These are phyloP conservation scores for Lottia scabra DNA, from an alignment of 2,888 invertebrate genomes.

Conservation along the genomic window DNA sequence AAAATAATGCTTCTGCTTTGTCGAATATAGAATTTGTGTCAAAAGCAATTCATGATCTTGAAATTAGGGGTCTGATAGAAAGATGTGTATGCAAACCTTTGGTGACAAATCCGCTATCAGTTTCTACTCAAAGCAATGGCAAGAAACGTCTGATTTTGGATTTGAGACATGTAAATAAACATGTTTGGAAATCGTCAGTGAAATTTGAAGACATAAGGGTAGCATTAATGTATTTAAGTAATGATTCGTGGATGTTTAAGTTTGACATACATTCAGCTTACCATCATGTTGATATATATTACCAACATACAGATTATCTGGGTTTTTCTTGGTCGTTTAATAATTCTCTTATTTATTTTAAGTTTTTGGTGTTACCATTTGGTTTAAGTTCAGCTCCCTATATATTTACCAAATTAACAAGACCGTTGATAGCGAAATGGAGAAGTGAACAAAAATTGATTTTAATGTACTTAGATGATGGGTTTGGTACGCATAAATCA, in stretches of 20 bases:
- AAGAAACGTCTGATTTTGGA: too few relatives aligned
- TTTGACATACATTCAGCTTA: background rate
- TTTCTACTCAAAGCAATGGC: too few relatives aligned
- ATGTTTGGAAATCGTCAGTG: constrained; percentile 12
- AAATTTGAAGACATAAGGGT: background rate
- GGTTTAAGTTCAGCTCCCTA: constrained; percentile 21
- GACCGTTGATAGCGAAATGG: constrained; percentile 23
- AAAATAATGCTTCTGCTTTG: too few relatives aligned
- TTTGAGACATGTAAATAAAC: too few relatives aligned
- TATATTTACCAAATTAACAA: constrained; percentile 26
- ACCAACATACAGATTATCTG: background rate
- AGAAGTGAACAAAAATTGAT: constrained; percentile 22
- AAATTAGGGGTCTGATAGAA: too few relatives aligned
- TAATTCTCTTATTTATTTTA: constrained; percentile 7
- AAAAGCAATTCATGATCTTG: too few relatives aligned
- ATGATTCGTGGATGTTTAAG: background rate
- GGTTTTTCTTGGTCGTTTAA: constrained; percentile 16
- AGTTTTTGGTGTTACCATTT: constrained; percentile 28
- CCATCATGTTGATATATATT: background rate
- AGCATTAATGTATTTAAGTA: background rate
- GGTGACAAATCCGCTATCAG: too few relatives aligned
- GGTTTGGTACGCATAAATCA: background rate
- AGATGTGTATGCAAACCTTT: too few relatives aligned
- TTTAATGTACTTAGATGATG: constrained; percentile 9
- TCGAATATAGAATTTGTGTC: too few relatives aligned